phyloP scores from a whole-genome alignment of 1,140 invertebrate genomes.

The Neodiprion virginianus region DNA sequence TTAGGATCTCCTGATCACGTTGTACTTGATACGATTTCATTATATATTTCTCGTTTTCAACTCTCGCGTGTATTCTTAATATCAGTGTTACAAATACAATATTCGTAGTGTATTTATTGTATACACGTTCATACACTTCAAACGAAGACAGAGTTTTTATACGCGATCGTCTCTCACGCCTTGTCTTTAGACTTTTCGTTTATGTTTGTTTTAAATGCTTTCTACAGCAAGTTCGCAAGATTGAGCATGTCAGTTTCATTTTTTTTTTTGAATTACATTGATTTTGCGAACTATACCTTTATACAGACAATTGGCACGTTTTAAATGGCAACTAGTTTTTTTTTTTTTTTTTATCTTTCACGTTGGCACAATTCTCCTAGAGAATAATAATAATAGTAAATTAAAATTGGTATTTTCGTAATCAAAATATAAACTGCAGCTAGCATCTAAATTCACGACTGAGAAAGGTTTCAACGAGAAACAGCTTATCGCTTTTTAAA shows the following conservation, averaged over 20 bases:
- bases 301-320: slow-evolving; percentile 52
- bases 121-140: too few relatives aligned
- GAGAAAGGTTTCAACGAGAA: slow-evolving; percentile 1
- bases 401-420: slow-evolving; percentile 8
- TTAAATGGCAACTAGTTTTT: slow-evolving; percentile 49
- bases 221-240: too few relatives aligned
- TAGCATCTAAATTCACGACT: neutral
- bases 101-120: too few relatives aligned
- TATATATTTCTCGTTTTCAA: neutral
- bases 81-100: too few relatives aligned
- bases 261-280: too few relatives aligned
- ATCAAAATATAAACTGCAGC: neutral
- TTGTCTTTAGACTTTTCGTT: too few relatives aligned
- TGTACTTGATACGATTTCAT: slow-evolving; percentile 55
- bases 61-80: too few relatives aligned
- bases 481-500: neutral
- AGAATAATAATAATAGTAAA: neutral
- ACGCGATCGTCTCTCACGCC: too few relatives aligned
- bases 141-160: too few relatives aligned
- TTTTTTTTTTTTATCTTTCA: slow-evolving; percentile 34
- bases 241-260: too few relatives aligned
- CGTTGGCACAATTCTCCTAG: slow-evolving; percentile 52
- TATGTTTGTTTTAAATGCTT: too few relatives aligned
- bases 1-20: slow-evolving; percentile 55
- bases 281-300: too few relatives aligned